Percentiles rank a stretch among this genome's conserved stretches.
Conservation (phyloP, 2,888 invertebrate species). For the Sceliomorpha sp. region DNA sequence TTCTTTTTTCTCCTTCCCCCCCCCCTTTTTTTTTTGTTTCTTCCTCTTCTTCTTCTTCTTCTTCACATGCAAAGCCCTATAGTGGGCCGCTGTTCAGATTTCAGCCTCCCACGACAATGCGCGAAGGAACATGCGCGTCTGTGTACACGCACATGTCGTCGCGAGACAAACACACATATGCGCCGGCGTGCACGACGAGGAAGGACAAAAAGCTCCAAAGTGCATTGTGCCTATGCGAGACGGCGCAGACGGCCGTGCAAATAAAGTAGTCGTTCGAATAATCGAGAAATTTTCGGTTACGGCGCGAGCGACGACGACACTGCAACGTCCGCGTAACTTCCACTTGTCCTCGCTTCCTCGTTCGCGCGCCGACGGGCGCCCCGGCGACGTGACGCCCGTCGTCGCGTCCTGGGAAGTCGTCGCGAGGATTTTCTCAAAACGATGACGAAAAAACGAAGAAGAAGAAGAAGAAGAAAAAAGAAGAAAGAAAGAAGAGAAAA, state of each 20-base stretch:
- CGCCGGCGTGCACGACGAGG: constrained; percentile 23
- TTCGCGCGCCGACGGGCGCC: too few relatives aligned
- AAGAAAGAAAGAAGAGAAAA: too few relatives aligned
- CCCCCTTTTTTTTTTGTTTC: constrained; percentile 17
- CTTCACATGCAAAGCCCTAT: too few relatives aligned
- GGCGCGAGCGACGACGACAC: constrained; percentile 22
- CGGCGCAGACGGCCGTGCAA: constrained; percentile 61
- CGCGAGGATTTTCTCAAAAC: too few relatives aligned
- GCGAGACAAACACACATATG: constrained; percentile 38
- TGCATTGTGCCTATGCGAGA: constrained; percentile 69
- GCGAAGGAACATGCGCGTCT: constrained; percentile 62
- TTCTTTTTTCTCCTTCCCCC: too few relatives aligned
- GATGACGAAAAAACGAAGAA: constrained; percentile 62
- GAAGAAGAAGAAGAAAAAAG: constrained; percentile 74
- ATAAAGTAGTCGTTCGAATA: constrained; percentile 57
- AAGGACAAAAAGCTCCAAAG: constrained; percentile 62
- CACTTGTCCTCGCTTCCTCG: constrained; percentile 19
- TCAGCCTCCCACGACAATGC: constrained; percentile 78
- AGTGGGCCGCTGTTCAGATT: too few relatives aligned
- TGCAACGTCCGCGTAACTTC: constrained; percentile 17
- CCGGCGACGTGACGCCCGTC: too few relatives aligned
- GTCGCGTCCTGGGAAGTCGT: too few relatives aligned
- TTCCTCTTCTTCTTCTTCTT: constrained; percentile 28
- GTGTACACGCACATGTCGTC: constrained; percentile 53
- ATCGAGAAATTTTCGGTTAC: constrained; percentile 51